Evolutionary conservation across 2,888 invertebrate genomes (phyloP).

Genomic region (Ellobium chinense): DNA sequence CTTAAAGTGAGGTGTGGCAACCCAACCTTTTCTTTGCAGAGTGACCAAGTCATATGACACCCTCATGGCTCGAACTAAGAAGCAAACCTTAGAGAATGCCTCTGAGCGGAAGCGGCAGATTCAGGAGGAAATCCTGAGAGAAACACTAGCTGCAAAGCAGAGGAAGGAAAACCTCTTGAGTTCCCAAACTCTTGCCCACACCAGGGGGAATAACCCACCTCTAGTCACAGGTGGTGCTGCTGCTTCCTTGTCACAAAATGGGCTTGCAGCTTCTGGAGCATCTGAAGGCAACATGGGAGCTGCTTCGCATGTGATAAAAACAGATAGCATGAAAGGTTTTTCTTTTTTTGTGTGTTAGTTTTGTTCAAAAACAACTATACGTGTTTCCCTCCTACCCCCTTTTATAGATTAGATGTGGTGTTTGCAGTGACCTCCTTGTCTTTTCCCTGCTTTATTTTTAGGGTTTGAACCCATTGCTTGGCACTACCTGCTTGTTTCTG

Average conservation of each 20-base stretch:
- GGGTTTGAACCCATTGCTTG: conserved; percentile 19
- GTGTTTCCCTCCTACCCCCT: not conserved
- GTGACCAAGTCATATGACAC: conserved; percentile 2
- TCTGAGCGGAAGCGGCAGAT: conserved; percentile 42
- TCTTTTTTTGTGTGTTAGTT: not conserved
- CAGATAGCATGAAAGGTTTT: conserved; percentile 20
- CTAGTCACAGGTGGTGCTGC: not conserved
- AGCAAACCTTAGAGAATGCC: conserved; percentile 45
- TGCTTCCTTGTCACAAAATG: not conserved
- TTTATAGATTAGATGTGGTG: too few relatives aligned
- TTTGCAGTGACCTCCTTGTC: not conserved
- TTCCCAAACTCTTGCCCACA: not conserved
- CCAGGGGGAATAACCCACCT: not conserved
- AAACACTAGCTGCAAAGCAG: conserved; percentile 33
- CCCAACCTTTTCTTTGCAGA: conserved; percentile 35
- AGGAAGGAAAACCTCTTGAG: conserved; percentile 14
- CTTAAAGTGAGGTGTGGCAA: conserved; percentile 27
- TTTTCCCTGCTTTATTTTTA: conserved; percentile 13
- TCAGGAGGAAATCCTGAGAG: conserved; percentile 43
- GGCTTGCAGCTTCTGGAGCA: conserved; percentile 9
- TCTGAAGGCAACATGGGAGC: not conserved
- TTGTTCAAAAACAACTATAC: not conserved
- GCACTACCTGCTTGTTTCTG: conserved; percentile 15
- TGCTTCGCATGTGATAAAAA: conserved; percentile 4
- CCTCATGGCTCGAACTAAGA: conserved; percentile 47